Evolutionary conservation across 2,113 vertebrate genomes (phyloP).

Genomic region (Leucopternis melanops): DNA sequence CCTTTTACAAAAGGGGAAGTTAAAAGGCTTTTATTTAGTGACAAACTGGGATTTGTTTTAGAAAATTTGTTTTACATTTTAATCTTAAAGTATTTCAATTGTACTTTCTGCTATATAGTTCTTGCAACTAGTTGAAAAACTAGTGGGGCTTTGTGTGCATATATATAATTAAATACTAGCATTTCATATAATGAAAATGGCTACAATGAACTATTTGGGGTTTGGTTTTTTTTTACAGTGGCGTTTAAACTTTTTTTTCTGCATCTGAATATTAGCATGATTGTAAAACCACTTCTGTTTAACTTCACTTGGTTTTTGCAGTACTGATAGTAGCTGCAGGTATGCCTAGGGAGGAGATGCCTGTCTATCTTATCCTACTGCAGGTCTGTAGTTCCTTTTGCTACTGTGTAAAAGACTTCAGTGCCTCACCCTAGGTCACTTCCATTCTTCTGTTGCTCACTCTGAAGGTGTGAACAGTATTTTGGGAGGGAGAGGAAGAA

Average conservation of each 20-base stretch:
- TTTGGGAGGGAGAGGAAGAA: background rate
- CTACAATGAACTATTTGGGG: rapidly evolving
- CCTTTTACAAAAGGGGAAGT: background rate
- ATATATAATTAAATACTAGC: background rate
- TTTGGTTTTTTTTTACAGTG: background rate
- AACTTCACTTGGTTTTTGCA: background rate
- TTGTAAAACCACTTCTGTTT: background rate
- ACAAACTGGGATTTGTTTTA: background rate
- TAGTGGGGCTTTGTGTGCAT: background rate
- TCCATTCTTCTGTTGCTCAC: background rate
- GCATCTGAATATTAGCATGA: background rate
- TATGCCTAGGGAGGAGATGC: background rate
- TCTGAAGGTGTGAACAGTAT: background rate
- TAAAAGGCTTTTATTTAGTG: background rate
- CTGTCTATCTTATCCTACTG: background rate
- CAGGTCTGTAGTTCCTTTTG: background rate
- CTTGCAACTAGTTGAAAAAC: background rate
- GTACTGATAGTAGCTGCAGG: background rate
- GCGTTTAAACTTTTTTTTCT: background rate
- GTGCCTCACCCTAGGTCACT: background rate
- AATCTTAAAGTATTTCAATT: background rate
- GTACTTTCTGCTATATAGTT: background rate
- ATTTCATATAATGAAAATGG: background rate
- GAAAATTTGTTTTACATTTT: background rate
- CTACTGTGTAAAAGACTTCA: background rate